Base-by-base conservation (phyloP, 37 sponge, comb jelly and placozoan species). In the Trichoplax adhaerens region DNA sequence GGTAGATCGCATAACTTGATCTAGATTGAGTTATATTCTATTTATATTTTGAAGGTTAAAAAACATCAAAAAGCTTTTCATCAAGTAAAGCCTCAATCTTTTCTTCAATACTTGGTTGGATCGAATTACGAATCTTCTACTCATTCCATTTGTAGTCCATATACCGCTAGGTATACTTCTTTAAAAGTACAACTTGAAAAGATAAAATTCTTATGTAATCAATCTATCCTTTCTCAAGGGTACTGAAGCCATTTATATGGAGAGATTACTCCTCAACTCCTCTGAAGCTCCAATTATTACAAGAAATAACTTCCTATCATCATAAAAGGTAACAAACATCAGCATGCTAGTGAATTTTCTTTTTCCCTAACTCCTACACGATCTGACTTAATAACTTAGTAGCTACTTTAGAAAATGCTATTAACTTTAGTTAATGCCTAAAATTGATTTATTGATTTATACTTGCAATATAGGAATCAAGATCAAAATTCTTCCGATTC, bases 161-260 rank as follows among this genome's bases (percentile, higher is more conserved):
- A 51, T 1, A 58, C 74, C 55, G 29, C 29, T 4, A 72, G 84
- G 10, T 50, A 72, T 57, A 54, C 47, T 48, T 46, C 8, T 12
- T 29, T 29, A 29, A 29, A 29, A 29, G 29, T 67, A 53, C 10
- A 67, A 8, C 10, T 67, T 10, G 69, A 67, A 12, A 52, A 67
- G 29, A 67, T 67, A 10, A n/a, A n/a, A 52, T 48, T 67, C 7
- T 67, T 10, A 48, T 52, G 52, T 52, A 55, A 6, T 52, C 4
- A 2, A 7, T 12, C 58, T 65, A 5, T 64, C 76, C 52, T 50
- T 85, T 50, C n/a, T 52, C 78, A 1, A 65, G 84, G 12, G 52
- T 71, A 2, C 78, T 86, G 51, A 83, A 83, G 74, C 87, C 87
- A 5, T 79, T 72, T 57, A 90, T 90, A 49, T 81, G 79, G 68